Evolutionary conservation across 2,797 vertebrate genomes (phyloP).

Genomic region (Parauchenoglanis ngamensis): DNA sequence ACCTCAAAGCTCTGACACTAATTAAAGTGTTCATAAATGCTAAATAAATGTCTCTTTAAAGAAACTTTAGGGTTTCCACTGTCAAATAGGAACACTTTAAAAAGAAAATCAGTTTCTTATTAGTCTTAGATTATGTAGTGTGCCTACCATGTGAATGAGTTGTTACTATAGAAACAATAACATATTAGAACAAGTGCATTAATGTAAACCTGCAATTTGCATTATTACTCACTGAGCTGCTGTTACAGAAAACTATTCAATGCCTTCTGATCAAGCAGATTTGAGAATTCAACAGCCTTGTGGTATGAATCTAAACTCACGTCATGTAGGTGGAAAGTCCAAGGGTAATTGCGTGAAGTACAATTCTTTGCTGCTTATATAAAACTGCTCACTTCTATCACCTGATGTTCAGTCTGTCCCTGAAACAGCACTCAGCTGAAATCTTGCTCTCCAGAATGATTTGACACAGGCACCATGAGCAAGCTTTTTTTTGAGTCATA

Average conservation of each 20-base stretch:
- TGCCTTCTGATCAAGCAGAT: neutral
- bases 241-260: neutral
- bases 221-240: neutral
- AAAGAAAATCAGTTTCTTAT: neutral
- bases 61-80: neutral
- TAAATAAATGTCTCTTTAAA: neutral
- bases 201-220: neutral
- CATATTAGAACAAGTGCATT: neutral
- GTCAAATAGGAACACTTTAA: neutral
- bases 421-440: slow-evolving; percentile 9
- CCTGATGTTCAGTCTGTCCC: neutral
- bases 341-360: neutral
- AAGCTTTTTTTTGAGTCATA: neutral
- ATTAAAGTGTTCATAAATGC: neutral
- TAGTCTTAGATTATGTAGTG: neutral
- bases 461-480: slow-evolving; percentile 9
- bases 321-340: neutral
- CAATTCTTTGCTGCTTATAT: slow-evolving; percentile 3
- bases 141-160: neutral
- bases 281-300: neutral
- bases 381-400: neutral
- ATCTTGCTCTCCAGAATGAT: slow-evolving; percentile 15
- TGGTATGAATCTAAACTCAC: slow-evolving; percentile 6
- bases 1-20: neutral
- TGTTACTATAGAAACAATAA: too few species aligned